Base-by-base conservation (phyloP, 2,888 invertebrate species). In the Coremacera marginata region DNA sequence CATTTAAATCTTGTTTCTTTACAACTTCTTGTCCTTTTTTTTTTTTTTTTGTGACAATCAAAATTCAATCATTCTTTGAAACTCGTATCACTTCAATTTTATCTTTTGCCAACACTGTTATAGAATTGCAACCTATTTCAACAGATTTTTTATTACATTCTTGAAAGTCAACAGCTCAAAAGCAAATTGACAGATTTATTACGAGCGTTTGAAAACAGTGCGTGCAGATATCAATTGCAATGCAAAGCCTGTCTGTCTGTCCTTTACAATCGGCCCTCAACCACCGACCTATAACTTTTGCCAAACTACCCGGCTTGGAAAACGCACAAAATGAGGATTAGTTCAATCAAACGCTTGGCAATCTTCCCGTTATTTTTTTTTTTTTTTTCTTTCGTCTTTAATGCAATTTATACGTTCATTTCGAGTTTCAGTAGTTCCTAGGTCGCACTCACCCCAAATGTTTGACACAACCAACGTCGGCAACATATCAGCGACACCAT, bases 131-230 rank as follows among this genome's bases (percentile, higher is more conserved):
- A 27, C 27, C 25, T 60, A 7, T 27, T n/a, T 60, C 25, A 11
- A 81, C 82, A 82, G 81, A 83, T 83, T 85, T 83, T 83, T 83
- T 82, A 84, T 82, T 81, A 78, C 79, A 44, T 74, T 78, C 80
- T 78, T 74, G 76, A 62, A 77, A 81, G 79, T 79, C 78, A 79
- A 80, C 78, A 73, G 78, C 71, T 65, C 72, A 60, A 60, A 81
- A 81, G 85, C 84, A 86, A 85, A 84, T 84, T 86, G 85, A 84
- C 84, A 86, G 85, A 86, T 86, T 86, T 85, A 84, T 85, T 67
- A 55, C 65, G 37, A 74, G 22, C 71, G 71, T 27, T 57, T 62
- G 11, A 7, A 16, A 62, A 34, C 55, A 34, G 51, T 25, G 14
- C 73, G 31, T 51, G n/a, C 16, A 14, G 67, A 67, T 74, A 74